These are phyloP conservation scores for Monopterus albus DNA, from an alignment of 2,113 vertebrate species.

Conservation along the genomic window DNA sequence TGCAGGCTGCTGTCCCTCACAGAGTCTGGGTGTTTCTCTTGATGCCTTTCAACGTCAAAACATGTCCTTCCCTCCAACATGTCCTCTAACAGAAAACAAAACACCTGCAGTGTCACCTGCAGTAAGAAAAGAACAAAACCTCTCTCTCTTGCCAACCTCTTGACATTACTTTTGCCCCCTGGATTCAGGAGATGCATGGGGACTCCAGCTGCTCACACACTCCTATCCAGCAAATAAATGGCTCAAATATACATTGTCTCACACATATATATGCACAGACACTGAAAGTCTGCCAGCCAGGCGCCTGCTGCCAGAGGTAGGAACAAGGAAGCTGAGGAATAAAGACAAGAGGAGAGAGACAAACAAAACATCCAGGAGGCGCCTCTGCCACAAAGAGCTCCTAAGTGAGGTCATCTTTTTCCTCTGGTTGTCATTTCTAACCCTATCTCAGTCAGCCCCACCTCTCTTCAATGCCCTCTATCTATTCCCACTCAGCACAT, in stretches of 20 bases:
- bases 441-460: constrained; percentile 37
- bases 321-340: constrained; percentile 11
- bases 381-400: constrained; percentile 22
- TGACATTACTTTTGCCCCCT: constrained; percentile 1
- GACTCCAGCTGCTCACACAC: constrained; percentile 41
- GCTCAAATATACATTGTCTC: constrained; percentile 12
- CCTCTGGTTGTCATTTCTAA: constrained; percentile 52
- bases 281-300: constrained; percentile 28
- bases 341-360: constrained; percentile 24
- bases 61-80: constrained; percentile 11
- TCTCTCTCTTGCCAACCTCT: background rate
- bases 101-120: background rate
- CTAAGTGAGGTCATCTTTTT: constrained; percentile 54
- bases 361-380: constrained; percentile 35
- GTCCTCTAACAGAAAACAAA: constrained; percentile 9
- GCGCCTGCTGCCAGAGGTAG: constrained; percentile 46
- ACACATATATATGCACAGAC: constrained; percentile 14
- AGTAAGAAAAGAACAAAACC: background rate
- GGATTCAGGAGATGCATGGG: constrained; percentile 13
- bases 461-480: constrained; percentile 34
- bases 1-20: constrained; percentile 36
- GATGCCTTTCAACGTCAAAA: constrained; percentile 22
- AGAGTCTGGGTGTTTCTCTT: constrained; percentile 38
- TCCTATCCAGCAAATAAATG: constrained; percentile 46
- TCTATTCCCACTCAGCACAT: constrained; percentile 45